Evolutionary conservation across 92 coral and sea anemone genomes (phyloP).

Genomic region (Virgularia gustaviana): DNA sequence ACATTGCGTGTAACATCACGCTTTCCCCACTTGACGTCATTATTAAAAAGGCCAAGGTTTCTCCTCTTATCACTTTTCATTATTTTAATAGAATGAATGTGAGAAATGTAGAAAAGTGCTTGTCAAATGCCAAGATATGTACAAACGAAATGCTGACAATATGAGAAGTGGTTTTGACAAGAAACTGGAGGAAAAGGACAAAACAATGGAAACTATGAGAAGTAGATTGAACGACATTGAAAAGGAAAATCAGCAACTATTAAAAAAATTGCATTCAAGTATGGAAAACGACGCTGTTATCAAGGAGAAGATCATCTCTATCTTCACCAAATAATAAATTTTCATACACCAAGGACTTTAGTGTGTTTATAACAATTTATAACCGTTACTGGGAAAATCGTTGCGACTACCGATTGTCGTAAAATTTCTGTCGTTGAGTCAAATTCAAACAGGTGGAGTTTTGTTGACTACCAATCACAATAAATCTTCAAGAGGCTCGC

Average conservation of each 20-base stretch:
- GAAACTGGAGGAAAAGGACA: slow-evolving; percentile 15
- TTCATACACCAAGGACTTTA: too few relatives aligned
- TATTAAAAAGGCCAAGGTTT: neutral
- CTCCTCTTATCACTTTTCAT: neutral
- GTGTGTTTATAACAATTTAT: too few relatives aligned
- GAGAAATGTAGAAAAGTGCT: slow-evolving; percentile 4
- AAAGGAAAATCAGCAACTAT: neutral
- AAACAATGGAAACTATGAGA: slow-evolving; percentile 1
- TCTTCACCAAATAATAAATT: too few relatives aligned
- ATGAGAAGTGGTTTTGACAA: slow-evolving; percentile 12
- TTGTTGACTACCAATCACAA: too few relatives aligned
- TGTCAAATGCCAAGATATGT: neutral
- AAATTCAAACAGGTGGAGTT: too few relatives aligned
- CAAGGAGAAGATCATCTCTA: slow-evolving; percentile 25
- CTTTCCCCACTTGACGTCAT: too few relatives aligned
- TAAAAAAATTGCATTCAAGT: slow-evolving; percentile 7
- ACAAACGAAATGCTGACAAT: neutral
- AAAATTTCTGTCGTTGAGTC: too few relatives aligned
- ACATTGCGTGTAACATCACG: too few relatives aligned
- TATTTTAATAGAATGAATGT: slow-evolving; percentile 12
- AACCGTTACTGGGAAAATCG: too few relatives aligned
- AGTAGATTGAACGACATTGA: neutral
- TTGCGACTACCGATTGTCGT: too few relatives aligned
- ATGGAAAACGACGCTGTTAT: slow-evolving; percentile 12
- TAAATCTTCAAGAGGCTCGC: too few relatives aligned